phyloP scores from a whole-genome alignment of 2,888 invertebrate genomes.

The Micoletzkya japonica region DNA sequence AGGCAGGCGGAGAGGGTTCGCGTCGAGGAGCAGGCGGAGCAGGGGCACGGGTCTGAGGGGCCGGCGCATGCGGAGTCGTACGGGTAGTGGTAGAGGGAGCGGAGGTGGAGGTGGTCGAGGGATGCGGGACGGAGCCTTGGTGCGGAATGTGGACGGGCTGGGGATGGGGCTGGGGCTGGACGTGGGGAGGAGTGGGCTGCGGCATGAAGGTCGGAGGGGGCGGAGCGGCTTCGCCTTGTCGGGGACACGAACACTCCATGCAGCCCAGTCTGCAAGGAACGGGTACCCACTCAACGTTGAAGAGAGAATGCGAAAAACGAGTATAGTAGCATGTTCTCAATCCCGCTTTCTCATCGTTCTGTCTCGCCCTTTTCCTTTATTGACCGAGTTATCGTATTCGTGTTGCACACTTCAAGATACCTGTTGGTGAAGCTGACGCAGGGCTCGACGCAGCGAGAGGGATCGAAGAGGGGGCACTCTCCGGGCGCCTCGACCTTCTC shows the following conservation, averaged over 20 bases:
- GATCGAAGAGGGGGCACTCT: constrained; percentile 55
- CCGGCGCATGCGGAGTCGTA: constrained; percentile 13
- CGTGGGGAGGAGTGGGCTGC: constrained; percentile 13
- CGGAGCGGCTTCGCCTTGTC: constrained; percentile 6
- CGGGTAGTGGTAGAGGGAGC: constrained; percentile 11
- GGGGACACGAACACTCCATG: constrained; percentile 25
- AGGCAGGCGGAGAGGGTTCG: background rate
- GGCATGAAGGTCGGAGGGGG: constrained; percentile 27
- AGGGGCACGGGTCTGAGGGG: constrained; percentile 24
- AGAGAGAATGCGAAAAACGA: background rate
- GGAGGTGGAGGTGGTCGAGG: constrained; percentile 14
- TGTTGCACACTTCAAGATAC: constrained; percentile 10
- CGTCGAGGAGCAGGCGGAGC: constrained; percentile 17
- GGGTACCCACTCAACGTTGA: background rate
- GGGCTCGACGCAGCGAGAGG: constrained; percentile 56
- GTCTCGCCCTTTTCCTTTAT: no score
- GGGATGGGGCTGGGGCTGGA: constrained; percentile 35
- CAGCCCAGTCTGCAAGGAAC: constrained; percentile 22
- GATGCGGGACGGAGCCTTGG: constrained; percentile 4
- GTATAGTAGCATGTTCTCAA: no score
- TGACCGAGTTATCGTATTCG: no score
- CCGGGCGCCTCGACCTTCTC: constrained; percentile 13
- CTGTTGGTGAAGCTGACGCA: constrained; percentile 60
- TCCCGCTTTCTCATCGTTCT: no score
- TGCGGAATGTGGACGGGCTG: constrained; percentile 31